Evolutionary conservation across 2,113 vertebrate species (phyloP).

Genomic region (Condylura cristata): DNA sequence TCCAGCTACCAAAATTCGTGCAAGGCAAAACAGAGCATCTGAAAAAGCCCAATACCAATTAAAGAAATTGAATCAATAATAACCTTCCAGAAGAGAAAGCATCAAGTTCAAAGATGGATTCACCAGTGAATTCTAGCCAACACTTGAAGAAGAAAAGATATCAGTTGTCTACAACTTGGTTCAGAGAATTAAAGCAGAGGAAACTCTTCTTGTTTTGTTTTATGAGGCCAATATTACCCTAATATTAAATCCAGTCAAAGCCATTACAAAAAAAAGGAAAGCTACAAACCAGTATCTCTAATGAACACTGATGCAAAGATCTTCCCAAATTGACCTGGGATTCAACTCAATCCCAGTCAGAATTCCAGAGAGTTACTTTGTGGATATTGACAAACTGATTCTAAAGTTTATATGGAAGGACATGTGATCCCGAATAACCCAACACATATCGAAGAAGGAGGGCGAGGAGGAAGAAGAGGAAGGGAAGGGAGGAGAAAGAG

Average conservation of each 20-base stretch:
- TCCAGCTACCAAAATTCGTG: neutral
- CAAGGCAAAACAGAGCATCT: constrained; percentile 4
- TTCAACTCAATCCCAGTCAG: neutral
- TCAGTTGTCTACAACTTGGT: constrained; percentile 12
- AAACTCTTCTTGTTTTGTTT: neutral
- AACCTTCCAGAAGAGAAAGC: constrained; percentile 35
- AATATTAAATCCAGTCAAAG: constrained; percentile 35
- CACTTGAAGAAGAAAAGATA: constrained; percentile 17
- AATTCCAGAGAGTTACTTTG: constrained; percentile 11
- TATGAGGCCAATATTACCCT: neutral
- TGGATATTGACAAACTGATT: neutral
- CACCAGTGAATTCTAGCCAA: neutral
- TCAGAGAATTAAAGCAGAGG: neutral
- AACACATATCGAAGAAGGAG: neutral
- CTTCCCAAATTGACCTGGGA: neutral
- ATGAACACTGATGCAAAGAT: neutral
- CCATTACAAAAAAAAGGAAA: constrained; percentile 35
- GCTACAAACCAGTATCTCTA: neutral
- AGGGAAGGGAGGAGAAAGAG: neutral
- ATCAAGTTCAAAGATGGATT: neutral
- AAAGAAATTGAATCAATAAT: constrained; percentile 19
- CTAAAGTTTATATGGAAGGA: neutral
- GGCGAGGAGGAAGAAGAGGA: neutral
- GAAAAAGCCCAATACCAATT: neutral
- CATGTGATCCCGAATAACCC: neutral